Base-by-base conservation (phyloP, 2,797 vertebrate species). In the Rhabdomys pumilio region DNA sequence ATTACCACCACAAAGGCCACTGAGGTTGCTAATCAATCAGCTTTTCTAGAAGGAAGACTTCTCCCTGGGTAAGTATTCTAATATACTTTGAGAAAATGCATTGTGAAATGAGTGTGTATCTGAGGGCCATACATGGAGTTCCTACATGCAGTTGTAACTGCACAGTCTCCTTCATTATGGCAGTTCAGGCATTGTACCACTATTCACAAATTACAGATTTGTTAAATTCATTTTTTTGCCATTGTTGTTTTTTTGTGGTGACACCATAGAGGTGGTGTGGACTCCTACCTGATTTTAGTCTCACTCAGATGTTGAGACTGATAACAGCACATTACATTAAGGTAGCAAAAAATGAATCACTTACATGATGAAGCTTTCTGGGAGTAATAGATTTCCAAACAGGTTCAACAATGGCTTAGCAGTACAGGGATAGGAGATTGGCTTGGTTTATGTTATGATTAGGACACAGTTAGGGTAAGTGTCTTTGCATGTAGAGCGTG, bases 101-200 rank as follows among this genome's bases (percentile, higher is more conserved):
- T 20, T 83, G 34, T 89, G 90, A 63, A 94, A 89, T 80, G 24
- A 92, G n/a, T 80, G 86, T 90, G 6, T 17, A 0, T 92, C 17
- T 87, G 38, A 89, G 38, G 53, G 17, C 4, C 47, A 61, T 22
- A 59, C 20, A 59, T 59, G 20, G 59, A 59, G 22, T 55, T 73
- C 3, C 13, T 77, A 14, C 2, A n/a, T 9, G 72, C 12, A n/a
- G 34, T 59, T 53, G 38, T 44, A 82, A 55, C 22, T 41, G 12
- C 2, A 83, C 59, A 72, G 19, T 9, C 22, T 77, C 24, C 13
- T 57, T n/a, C 44, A 63, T 69, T 84, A 2, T 50, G 73, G 86
- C 4, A 53, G 82, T 29, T 41, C 55, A 93, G 31, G 11, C 20
- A 7, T 61, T 8, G 22, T 85, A 19, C 6, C 83, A 50, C 41